Conservation (phyloP, 1,140 invertebrate species). For the Phenacoccus solenopsis region DNA sequence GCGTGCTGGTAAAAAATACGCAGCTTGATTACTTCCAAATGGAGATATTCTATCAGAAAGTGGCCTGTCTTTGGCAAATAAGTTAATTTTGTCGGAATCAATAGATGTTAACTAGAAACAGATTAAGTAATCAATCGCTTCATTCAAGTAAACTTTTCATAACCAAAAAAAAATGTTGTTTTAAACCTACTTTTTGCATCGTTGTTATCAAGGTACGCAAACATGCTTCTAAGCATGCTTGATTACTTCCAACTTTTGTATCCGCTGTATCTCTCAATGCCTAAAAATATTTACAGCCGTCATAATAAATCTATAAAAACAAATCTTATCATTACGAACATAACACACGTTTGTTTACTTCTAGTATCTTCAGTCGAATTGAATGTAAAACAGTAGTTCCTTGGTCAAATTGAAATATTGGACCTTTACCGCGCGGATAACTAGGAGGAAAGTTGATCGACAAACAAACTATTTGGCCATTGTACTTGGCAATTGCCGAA, state of each 20-base stretch:
- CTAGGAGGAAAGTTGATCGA: constrained; percentile 64
- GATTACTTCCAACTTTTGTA: constrained; percentile 59
- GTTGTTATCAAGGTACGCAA: constrained; percentile 56
- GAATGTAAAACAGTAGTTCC: constrained; percentile 46
- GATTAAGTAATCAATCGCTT: not conserved
- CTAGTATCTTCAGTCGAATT: constrained; percentile 46
- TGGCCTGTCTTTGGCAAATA: constrained; percentile 11
- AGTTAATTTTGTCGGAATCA: constrained; percentile 1
- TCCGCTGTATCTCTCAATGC: constrained; percentile 56
- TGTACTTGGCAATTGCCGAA: constrained; percentile 52
- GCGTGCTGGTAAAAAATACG: constrained; percentile 84
- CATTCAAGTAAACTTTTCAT: not conserved
- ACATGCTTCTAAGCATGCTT: constrained; percentile 66
- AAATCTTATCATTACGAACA: too few relatives aligned
- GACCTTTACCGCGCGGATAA: constrained; percentile 59
- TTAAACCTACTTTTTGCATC: constrained; percentile 39
- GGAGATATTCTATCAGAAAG: constrained; percentile 25
- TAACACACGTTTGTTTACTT: too few relatives aligned
- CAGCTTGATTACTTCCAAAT: constrained; percentile 47
- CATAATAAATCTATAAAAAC: too few relatives aligned
- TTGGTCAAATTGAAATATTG: constrained; percentile 54
- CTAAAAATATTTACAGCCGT: constrained; percentile 33
- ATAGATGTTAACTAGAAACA: not conserved
- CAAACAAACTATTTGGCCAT: constrained; percentile 57
- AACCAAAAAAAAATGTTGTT: not conserved